Percentiles rank a stretch among this genome's conserved stretches.
Conservation (phyloP, 2,113 vertebrate species). For the Eudyptes chrysolophus region DNA sequence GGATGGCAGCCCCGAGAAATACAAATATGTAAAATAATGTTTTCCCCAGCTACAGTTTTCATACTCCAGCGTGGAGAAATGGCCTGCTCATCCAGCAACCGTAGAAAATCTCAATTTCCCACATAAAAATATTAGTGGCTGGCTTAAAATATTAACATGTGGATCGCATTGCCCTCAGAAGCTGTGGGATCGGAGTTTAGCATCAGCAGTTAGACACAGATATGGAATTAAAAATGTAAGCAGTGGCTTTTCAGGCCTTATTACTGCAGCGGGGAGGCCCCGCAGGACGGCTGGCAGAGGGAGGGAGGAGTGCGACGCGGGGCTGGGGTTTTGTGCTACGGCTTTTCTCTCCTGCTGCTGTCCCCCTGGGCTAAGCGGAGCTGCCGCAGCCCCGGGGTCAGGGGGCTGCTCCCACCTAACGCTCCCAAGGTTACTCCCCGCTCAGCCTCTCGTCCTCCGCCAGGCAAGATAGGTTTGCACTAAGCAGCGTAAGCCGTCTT, state of each 20-base stretch:
- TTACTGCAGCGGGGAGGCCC: not conserved
- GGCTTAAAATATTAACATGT: constrained; percentile 72
- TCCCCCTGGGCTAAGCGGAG: not conserved
- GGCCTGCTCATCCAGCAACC: constrained; percentile 55
- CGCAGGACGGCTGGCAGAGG: not conserved
- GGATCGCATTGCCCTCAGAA: constrained; percentile 62
- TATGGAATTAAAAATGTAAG: constrained; percentile 62
- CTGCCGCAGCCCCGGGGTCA: not conserved
- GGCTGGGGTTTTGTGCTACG: rapidly evolving
- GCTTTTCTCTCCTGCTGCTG: not conserved
- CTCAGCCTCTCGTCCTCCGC: rapidly evolving
- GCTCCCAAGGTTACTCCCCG: rapidly evolving
- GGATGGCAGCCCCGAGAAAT: not conserved
- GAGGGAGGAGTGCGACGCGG: not conserved
- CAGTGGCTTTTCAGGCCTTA: constrained; percentile 25
- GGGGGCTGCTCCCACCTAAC: not conserved
- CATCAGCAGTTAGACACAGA: constrained; percentile 69
- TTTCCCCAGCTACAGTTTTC: constrained; percentile 42
- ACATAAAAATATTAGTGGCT: constrained; percentile 74
- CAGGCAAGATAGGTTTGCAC: rapidly evolving
- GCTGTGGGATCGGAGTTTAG: constrained; percentile 50
- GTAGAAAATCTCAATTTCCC: constrained; percentile 71
- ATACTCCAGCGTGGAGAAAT: constrained; percentile 30
- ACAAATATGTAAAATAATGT: constrained; percentile 46
- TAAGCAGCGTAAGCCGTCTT: rapidly evolving